phyloP scores from a whole-genome alignment of 2,888 invertebrate genomes.

The Andrena minutula region DNA sequence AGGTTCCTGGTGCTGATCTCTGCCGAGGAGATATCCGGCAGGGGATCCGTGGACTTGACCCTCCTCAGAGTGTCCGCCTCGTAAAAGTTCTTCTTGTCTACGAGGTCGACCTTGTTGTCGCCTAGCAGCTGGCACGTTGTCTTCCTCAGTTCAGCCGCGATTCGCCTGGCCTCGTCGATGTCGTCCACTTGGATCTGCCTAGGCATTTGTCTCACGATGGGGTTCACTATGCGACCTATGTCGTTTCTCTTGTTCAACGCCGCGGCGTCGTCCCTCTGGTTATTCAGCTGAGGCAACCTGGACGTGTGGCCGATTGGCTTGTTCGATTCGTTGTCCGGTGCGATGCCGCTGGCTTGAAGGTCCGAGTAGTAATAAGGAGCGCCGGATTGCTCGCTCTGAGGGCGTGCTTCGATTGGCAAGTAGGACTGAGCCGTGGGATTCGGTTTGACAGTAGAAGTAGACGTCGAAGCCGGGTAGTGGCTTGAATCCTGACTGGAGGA shows the following conservation, averaged over 20 bases:
- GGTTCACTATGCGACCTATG: constrained; percentile 91
- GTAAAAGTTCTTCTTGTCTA: constrained; percentile 90
- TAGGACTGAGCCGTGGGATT: constrained; percentile 61
- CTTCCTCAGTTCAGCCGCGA: constrained; percentile 82
- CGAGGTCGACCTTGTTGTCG: constrained; percentile 83
- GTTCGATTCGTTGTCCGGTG: constrained; percentile 59
- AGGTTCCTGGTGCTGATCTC: constrained; percentile 81
- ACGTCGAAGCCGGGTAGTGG: constrained; percentile 73
- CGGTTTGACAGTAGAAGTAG: constrained; percentile 61
- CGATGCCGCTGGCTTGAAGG: constrained; percentile 83
- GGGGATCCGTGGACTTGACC: constrained; percentile 81
- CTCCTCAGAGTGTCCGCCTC: constrained; percentile 89
- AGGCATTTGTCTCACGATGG: constrained; percentile 85
- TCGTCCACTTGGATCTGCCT: constrained; percentile 79
- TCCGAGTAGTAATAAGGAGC: constrained; percentile 96
- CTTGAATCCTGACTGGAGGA: constrained; percentile 70
- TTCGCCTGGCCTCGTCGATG: constrained; percentile 80
- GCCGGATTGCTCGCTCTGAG: constrained; percentile 87
- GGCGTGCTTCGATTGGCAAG: constrained; percentile 63
- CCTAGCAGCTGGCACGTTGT: constrained; percentile 81
- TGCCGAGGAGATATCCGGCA: constrained; percentile 78
- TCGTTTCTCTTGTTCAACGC: constrained; percentile 86
- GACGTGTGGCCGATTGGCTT: constrained; percentile 74
- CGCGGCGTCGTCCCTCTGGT: constrained; percentile 89
- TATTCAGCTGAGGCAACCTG: constrained; percentile 87